phyloP scores from a whole-genome alignment of 2,113 vertebrate genomes.

The Scytalopus superciliaris region DNA sequence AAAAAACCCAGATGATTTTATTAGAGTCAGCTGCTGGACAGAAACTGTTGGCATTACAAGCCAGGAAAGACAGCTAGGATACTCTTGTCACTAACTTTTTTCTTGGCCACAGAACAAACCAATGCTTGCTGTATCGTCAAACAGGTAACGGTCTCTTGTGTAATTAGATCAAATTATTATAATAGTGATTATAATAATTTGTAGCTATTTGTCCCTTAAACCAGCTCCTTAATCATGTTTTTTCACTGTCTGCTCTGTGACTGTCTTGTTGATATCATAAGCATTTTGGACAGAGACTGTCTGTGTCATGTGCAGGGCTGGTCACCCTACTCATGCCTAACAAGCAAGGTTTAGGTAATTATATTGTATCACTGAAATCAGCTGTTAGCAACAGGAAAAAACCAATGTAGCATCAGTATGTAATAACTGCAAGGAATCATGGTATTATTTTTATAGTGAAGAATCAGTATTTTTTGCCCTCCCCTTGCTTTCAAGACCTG shows the following conservation, averaged over 20 bases:
- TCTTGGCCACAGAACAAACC: conserved; percentile 42
- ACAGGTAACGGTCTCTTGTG: conserved; percentile 44
- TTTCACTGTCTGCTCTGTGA: conserved; percentile 38
- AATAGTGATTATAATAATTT: conserved; percentile 53
- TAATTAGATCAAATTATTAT: conserved; percentile 27
- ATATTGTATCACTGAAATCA: not conserved
- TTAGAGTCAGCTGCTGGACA: not conserved
- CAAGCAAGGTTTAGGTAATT: not conserved
- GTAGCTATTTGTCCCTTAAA: not conserved
- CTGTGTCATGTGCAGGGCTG: not conserved
- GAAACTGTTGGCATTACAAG: not conserved
- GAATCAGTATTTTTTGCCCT: not conserved
- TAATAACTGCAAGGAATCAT: not conserved
- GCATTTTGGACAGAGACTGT: not conserved
- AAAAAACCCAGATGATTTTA: conserved; percentile 37
- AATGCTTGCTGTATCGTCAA: conserved; percentile 55
- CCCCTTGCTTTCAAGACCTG: not conserved
- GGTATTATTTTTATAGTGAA: not conserved
- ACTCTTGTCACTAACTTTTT: conserved; percentile 2
- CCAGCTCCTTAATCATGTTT: not conserved
- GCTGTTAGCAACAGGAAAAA: not conserved
- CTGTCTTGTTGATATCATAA: conserved; percentile 32
- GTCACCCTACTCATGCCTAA: not conserved
- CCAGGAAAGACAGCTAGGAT: conserved; percentile 38
- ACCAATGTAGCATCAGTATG: not conserved